Percentiles rank a stretch among this genome's conserved stretches.
These are phyloP conservation scores for Zophobas morio DNA, from an alignment of 1,140 invertebrate species.

Conservation along the genomic window DNA sequence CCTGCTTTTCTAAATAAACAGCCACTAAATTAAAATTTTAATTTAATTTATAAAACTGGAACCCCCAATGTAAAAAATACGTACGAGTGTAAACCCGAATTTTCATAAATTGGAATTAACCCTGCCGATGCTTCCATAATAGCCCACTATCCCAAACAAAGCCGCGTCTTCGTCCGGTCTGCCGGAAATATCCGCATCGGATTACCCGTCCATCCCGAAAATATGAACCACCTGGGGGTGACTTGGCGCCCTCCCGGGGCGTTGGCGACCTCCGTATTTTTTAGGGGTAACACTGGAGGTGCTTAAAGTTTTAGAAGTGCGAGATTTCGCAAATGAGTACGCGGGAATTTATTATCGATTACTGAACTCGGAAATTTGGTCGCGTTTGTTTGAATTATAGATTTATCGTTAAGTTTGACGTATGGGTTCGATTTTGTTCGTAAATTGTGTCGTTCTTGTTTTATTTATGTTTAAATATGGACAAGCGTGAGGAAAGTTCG, in stretches of 20 bases:
- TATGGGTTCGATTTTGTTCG: too few species aligned
- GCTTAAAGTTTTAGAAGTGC: too few species aligned
- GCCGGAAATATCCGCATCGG: conserved; percentile 34
- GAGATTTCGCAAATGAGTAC: too few species aligned
- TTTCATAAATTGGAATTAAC: neutral
- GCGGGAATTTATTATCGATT: too few species aligned
- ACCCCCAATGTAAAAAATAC: neutral
- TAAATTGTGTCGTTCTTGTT: too few species aligned
- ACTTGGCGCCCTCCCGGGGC: neutral
- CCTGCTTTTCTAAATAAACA: neutral
- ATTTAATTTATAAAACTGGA: neutral
- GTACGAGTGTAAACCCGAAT: neutral
- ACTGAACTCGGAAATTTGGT: too few species aligned
- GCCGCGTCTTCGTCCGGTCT: conserved; percentile 2
- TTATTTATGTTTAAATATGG: too few species aligned
- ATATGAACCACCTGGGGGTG: conserved; percentile 35
- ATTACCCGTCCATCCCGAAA: conserved; percentile 38
- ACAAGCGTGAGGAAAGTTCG: too few species aligned
- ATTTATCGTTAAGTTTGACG: too few species aligned
- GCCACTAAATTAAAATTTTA: too few species aligned
- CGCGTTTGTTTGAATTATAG: too few species aligned
- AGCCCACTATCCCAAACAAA: neutral
- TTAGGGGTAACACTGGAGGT: too few species aligned
- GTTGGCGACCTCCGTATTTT: neutral
- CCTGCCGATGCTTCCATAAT: conserved; percentile 1